These are phyloP conservation scores for Channa striata DNA, from an alignment of 2,797 vertebrate species.

Conservation along the genomic window DNA sequence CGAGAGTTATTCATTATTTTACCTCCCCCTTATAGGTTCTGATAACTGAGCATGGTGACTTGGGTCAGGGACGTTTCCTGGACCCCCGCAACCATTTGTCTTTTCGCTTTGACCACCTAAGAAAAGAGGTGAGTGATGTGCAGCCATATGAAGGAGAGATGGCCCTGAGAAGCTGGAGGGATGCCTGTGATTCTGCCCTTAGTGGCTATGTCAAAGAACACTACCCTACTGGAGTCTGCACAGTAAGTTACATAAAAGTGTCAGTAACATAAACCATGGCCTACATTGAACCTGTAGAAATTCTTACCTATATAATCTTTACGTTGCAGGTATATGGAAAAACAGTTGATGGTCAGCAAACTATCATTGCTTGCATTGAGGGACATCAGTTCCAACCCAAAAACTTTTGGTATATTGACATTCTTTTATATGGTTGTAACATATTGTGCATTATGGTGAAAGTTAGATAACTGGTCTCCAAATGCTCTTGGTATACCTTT, in stretches of 20 bases:
- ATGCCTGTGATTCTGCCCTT: slow-evolving; percentile 91
- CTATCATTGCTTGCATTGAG: slow-evolving; percentile 98
- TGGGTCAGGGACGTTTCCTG: slow-evolving; percentile 96
- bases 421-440: not conserved
- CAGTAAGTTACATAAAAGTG: slow-evolving; percentile 80
- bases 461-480: not conserved
- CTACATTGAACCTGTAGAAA: not conserved
- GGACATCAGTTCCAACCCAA: slow-evolving; percentile 99
- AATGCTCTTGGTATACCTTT: not conserved
- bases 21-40: slow-evolving; percentile 83
- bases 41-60: slow-evolving; percentile 98
- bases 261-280: not conserved
- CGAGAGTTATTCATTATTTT: not conserved
- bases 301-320: slow-evolving; percentile 13
- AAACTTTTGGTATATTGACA: slow-evolving; percentile 94
- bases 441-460: not conserved
- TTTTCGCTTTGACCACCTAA: slow-evolving; percentile 97
- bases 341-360: slow-evolving; percentile 97
- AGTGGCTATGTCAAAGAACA: slow-evolving; percentile 97
- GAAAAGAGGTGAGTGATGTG: slow-evolving; percentile 96
- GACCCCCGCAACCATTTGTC: slow-evolving; percentile 94
- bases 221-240: slow-evolving; percentile 96
- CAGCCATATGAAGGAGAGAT: slow-evolving; percentile 92
- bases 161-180: slow-evolving; percentile 92
- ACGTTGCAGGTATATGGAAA: slow-evolving; percentile 94